phyloP scores from a whole-genome alignment of 1,140 invertebrate species.

The Polyergus mexicanus region DNA sequence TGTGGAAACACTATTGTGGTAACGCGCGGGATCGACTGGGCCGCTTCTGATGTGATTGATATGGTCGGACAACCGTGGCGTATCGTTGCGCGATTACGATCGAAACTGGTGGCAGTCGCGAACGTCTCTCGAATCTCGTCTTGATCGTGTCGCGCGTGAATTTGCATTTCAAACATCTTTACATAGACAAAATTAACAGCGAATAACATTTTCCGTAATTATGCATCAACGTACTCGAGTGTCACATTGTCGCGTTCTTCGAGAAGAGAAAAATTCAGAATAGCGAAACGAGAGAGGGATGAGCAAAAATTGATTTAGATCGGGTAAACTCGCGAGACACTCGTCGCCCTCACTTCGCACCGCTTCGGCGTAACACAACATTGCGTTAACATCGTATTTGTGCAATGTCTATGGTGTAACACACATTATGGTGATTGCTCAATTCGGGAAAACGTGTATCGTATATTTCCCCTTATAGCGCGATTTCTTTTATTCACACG shows the following conservation, averaged over 20 bases:
- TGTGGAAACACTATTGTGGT: slow-evolving; percentile 63
- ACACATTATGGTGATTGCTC: slow-evolving; percentile 59
- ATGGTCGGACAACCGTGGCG: slow-evolving; percentile 63
- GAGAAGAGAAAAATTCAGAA: neutral
- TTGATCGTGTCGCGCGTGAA: neutral
- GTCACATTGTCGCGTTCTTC: neutral
- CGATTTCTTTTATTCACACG: slow-evolving; percentile 29
- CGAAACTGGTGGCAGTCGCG: slow-evolving; percentile 29
- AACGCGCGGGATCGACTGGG: slow-evolving; percentile 61
- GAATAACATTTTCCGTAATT: neutral
- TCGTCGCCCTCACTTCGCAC: slow-evolving; percentile 31
- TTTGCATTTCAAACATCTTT: neutral
- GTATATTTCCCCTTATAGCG: slow-evolving; percentile 25
- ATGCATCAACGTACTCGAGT: neutral
- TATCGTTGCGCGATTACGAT: slow-evolving; percentile 62
- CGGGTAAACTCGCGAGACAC: slow-evolving; percentile 16
- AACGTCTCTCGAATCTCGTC: slow-evolving; percentile 8
- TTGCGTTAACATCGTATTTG: slow-evolving; percentile 62
- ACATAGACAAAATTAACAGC: neutral
- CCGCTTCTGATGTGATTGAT: slow-evolving; percentile 63
- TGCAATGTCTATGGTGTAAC: slow-evolving; percentile 59
- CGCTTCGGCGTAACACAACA: slow-evolving; percentile 48
- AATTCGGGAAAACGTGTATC: slow-evolving; percentile 37
- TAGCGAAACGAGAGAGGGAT: neutral
- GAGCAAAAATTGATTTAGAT: neutral